Conservation (phyloP, 2,113 vertebrate genomes). For the Prochilodus magdalenae region DNA sequence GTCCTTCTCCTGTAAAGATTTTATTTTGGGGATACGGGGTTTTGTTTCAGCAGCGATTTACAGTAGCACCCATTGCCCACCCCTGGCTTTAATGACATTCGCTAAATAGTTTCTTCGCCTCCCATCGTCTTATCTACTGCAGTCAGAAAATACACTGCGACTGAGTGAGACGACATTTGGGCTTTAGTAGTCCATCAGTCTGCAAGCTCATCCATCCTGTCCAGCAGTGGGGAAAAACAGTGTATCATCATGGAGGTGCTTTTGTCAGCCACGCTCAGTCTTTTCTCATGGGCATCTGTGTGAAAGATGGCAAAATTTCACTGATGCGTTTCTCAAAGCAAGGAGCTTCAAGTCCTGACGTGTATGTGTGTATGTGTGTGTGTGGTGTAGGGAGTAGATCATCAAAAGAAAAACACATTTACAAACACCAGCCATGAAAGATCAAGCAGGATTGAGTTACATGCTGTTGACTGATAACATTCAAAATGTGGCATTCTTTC, state of each 20-base stretch:
- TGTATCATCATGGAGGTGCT: constrained; percentile 42
- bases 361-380: not conserved
- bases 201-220: constrained; percentile 41
- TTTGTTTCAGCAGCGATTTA: too few relatives aligned
- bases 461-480: constrained; percentile 53
- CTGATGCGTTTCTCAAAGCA: constrained; percentile 55
- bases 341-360: constrained; percentile 59
- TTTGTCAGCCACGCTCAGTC: constrained; percentile 39
- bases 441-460: constrained; percentile 59
- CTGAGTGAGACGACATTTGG: constrained; percentile 25
- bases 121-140: not conserved
- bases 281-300: constrained; percentile 46
- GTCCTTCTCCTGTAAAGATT: too few relatives aligned
- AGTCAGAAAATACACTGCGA: constrained; percentile 4
- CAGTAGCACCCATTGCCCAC: too few relatives aligned
- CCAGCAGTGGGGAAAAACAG: constrained; percentile 16
- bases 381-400: constrained; percentile 49
- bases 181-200: constrained; percentile 28
- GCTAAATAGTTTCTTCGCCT: not conserved
- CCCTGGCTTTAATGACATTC: not conserved
- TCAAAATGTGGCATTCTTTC: constrained; percentile 46
- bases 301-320: constrained; percentile 53
- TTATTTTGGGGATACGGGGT: too few relatives aligned
- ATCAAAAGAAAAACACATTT: constrained; percentile 62
- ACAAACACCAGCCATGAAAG: constrained; percentile 56